Conservation (phyloP, 2,888 invertebrate genomes). For the Papilio gigon region DNA sequence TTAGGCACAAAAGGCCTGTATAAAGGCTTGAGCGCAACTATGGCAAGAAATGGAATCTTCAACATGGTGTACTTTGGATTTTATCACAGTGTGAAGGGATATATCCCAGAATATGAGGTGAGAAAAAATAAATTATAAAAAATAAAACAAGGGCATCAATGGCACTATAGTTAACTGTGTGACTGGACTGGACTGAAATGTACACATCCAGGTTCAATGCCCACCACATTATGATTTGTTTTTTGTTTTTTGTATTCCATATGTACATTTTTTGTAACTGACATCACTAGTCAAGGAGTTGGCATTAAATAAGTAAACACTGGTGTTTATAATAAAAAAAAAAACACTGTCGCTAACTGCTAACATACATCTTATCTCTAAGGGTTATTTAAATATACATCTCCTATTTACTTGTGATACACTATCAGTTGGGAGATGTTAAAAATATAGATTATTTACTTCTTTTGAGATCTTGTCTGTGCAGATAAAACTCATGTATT, state of each 20-base stretch:
- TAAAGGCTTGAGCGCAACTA: slow-evolving; percentile 94
- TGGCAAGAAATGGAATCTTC: slow-evolving; percentile 94
- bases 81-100: slow-evolving; percentile 94
- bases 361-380: background rate
- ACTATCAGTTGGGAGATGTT: slow-evolving; percentile 15
- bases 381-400: background rate
- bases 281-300: too few species aligned
- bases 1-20: slow-evolving; percentile 91
- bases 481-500: slow-evolving; percentile 9
- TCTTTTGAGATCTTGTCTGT: background rate
- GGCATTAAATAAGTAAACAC: too few species aligned
- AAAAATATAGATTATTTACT: slow-evolving; percentile 11
- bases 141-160: background rate
- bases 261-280: too few species aligned
- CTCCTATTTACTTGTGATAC: slow-evolving; percentile 26
- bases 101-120: slow-evolving; percentile 85
- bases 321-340: too few species aligned
- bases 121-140: slow-evolving; percentile 36
- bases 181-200: too few species aligned
- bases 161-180: too few species aligned
- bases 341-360: background rate
- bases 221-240: too few species aligned
- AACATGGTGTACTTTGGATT: slow-evolving; percentile 98
- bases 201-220: too few species aligned
- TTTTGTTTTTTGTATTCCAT: too few species aligned